Evolutionary conservation across 2,113 vertebrate genomes (phyloP).

Genomic region (Myocastor coypus): DNA sequence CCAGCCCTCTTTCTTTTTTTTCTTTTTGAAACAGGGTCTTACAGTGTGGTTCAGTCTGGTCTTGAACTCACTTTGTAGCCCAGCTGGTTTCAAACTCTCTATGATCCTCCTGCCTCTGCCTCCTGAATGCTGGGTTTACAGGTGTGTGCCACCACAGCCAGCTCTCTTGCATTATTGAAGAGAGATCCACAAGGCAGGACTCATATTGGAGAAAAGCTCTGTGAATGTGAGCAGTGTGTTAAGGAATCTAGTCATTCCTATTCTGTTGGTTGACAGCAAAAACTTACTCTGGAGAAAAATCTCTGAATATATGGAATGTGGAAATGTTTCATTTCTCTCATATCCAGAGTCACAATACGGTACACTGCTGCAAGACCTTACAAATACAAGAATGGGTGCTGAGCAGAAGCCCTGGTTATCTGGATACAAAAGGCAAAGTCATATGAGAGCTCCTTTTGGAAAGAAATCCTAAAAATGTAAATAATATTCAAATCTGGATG

Average conservation of each 20-base stretch:
- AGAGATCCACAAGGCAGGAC: background rate
- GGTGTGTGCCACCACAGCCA: no score
- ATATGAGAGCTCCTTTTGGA: slow-evolving; percentile 34
- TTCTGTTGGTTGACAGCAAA: background rate
- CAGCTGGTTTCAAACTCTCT: no score
- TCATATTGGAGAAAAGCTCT: background rate
- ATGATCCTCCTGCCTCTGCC: no score
- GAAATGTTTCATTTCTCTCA: slow-evolving; percentile 73
- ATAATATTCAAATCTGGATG: slow-evolving; percentile 62
- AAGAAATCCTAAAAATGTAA: slow-evolving; percentile 65
- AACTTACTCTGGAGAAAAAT: slow-evolving; percentile 89
- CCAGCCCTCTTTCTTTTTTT: background rate
- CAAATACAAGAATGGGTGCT: background rate
- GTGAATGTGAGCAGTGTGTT: slow-evolving; percentile 28
- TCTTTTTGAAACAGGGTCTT: no score
- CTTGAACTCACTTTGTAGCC: no score
- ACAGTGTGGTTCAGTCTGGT: no score
- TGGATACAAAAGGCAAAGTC: slow-evolving; percentile 67
- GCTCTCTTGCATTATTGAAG: background rate
- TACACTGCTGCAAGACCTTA: background rate
- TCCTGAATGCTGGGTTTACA: no score
- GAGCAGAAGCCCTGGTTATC: background rate
- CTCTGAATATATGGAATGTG: slow-evolving; percentile 75
- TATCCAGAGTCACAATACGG: slow-evolving; percentile 64
- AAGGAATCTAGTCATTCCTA: slow-evolving; percentile 11